phyloP scores from a whole-genome alignment of 2,113 vertebrate species.

The Podarcis raffonei region DNA sequence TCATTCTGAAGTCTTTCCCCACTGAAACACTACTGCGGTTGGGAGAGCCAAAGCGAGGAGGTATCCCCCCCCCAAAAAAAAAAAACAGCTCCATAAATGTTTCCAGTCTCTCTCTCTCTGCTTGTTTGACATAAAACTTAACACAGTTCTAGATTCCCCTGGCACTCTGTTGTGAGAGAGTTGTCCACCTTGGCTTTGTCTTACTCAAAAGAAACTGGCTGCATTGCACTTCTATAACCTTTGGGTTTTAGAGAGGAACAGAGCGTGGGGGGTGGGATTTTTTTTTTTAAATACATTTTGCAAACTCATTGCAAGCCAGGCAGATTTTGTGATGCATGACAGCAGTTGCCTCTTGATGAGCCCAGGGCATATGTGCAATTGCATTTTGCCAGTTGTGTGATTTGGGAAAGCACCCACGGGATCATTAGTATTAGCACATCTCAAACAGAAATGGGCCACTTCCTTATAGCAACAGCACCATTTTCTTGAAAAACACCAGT shows the following conservation, averaged over 20 bases:
- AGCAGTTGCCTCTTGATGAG: slow-evolving; percentile 15
- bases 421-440: slow-evolving; percentile 17
- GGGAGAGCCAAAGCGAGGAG: too few species aligned
- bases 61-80: too few species aligned
- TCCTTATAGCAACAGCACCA: not conserved
- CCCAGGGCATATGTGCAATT: not conserved
- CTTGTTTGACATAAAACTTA: not conserved
- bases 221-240: not conserved
- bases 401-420: not conserved
- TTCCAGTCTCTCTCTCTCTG: not conserved
- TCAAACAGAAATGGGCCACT: not conserved
- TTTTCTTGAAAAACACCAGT: not conserved
- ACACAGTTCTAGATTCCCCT: not conserved
- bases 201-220: not conserved
- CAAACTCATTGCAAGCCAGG: not conserved
- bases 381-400: slow-evolving; percentile 6
- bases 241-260: not conserved
- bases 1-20: not conserved
- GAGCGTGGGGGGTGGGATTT: not conserved
- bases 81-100: not conserved
- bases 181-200: not conserved
- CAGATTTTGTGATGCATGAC: slow-evolving; percentile 11
- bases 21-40: not conserved
- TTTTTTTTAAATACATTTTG: not conserved
- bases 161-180: not conserved